phyloP scores from a whole-genome alignment of 2,113 vertebrate genomes.

The Nothocercus julius region DNA sequence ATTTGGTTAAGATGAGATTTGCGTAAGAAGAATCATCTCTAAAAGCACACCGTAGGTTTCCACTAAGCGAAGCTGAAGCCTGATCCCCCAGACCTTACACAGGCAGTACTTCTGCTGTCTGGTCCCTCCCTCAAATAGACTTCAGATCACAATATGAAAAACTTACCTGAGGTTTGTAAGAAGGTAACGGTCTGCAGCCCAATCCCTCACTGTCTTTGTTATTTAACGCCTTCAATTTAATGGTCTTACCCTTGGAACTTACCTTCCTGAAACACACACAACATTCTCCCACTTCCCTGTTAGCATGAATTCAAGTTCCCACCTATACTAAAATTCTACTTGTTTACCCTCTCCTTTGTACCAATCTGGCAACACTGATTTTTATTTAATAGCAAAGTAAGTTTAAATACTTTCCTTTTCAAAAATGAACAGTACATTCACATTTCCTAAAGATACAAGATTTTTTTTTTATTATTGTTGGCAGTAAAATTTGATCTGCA shows the following conservation, averaged over 20 bases:
- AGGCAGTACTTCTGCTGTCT: background rate
- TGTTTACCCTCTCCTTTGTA: conserved; percentile 81
- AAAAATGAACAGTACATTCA: conserved; percentile 12
- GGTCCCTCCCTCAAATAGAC: background rate
- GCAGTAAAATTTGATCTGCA: conserved; percentile 68
- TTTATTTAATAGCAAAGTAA: conserved; percentile 62
- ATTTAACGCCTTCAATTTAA: conserved; percentile 74
- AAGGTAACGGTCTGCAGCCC: conserved; percentile 78
- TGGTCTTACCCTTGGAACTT: conserved; percentile 78
- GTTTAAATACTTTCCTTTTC: conserved; percentile 3
- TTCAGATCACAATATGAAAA: conserved; percentile 16
- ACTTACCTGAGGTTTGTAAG: conserved; percentile 46
- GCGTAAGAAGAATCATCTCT: background rate
- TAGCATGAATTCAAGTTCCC: conserved; percentile 83
- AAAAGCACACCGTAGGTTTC: background rate
- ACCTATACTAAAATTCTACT: conserved; percentile 84
- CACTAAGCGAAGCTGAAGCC: background rate
- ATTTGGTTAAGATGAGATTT: background rate
- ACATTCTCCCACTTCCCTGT: conserved; percentile 65
- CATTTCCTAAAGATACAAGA: conserved; percentile 44
- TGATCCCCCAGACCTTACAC: background rate
- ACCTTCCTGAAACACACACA: conserved; percentile 76
- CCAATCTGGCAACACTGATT: conserved; percentile 82
- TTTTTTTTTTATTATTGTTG: conserved; percentile 32
- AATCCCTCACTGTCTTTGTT: conserved; percentile 72